A percentile compares a stretch with the other conserved stretches of the same genome.
Conservation (phyloP, 2,113 vertebrate genomes). For the Ia io region DNA sequence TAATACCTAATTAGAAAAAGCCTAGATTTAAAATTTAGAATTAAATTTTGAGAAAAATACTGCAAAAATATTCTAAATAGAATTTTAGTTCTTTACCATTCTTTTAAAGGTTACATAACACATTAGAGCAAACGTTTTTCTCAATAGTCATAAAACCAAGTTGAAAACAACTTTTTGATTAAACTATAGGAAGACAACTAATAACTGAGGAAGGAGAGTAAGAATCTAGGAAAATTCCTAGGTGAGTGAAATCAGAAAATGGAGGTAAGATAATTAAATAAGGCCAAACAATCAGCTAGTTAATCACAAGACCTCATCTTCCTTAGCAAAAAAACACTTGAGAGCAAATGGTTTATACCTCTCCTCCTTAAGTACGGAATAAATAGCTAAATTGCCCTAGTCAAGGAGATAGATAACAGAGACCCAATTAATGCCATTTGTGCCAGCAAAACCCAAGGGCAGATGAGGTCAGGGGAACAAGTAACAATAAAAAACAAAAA, state of each 20-base stretch:
- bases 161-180: conserved; percentile 29
- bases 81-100: conserved; percentile 25
- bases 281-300: not conserved
- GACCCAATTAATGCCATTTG: not conserved
- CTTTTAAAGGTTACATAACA: not conserved
- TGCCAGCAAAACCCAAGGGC: not conserved
- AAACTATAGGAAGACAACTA: conserved; percentile 62
- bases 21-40: conserved; percentile 45
- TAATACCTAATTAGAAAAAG: not conserved
- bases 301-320: not conserved
- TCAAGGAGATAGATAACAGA: not conserved
- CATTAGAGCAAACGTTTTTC: conserved; percentile 36
- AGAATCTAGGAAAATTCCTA: not conserved
- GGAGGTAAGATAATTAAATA: not conserved
- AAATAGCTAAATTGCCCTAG: not conserved
- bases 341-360: not conserved
- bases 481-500: not conserved
- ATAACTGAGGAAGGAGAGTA: conserved; percentile 11
- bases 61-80: conserved; percentile 29
- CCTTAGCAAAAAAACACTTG: not conserved
- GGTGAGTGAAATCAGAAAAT: not conserved
- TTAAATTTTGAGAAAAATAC: conserved; percentile 39
- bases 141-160: conserved; percentile 33
- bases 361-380: not conserved
- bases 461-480: not conserved